These are phyloP conservation scores for Lysandra bellargus DNA, from an alignment of 2,888 invertebrate species.

Conservation along the genomic window DNA sequence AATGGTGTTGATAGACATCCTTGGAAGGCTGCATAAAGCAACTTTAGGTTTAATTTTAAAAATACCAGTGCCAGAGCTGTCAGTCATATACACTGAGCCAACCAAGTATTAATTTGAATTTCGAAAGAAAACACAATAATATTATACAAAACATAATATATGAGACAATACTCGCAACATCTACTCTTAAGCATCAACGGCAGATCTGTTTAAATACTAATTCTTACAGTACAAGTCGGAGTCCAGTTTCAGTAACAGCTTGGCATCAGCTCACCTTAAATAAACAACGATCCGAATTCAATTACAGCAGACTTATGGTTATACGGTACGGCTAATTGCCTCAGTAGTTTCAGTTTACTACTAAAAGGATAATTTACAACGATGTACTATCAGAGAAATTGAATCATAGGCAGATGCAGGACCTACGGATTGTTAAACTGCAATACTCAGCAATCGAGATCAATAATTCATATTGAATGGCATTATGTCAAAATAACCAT, in stretches of 20 bases:
- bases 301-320: conserved; percentile 16
- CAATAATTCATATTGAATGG: too few relatives aligned
- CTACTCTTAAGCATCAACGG: background rate
- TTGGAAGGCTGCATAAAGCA: too few relatives aligned
- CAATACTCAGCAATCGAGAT: too few relatives aligned
- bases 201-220: conserved; percentile 44
- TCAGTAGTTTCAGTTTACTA: background rate
- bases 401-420: background rate
- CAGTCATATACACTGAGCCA: too few relatives aligned
- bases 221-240: conserved; percentile 34
- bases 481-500: too few relatives aligned
- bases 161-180: background rate
- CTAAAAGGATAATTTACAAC: background rate
- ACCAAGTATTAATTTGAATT: too few relatives aligned
- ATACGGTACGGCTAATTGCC: background rate
- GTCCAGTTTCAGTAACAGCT: conserved; percentile 21
- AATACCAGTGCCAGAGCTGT: too few relatives aligned
- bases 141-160: too few relatives aligned
- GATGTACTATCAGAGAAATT: background rate
- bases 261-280: conserved; percentile 29
- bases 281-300: conserved; percentile 26
- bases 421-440: too few relatives aligned
- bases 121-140: too few relatives aligned
- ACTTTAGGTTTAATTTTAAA: too few relatives aligned
- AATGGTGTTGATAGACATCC: too few relatives aligned